Evolutionary conservation across 1,140 invertebrate species (phyloP), one percentile per base, ranked within the genome.

Genomic region (Diorhabda sublineata): DNA sequence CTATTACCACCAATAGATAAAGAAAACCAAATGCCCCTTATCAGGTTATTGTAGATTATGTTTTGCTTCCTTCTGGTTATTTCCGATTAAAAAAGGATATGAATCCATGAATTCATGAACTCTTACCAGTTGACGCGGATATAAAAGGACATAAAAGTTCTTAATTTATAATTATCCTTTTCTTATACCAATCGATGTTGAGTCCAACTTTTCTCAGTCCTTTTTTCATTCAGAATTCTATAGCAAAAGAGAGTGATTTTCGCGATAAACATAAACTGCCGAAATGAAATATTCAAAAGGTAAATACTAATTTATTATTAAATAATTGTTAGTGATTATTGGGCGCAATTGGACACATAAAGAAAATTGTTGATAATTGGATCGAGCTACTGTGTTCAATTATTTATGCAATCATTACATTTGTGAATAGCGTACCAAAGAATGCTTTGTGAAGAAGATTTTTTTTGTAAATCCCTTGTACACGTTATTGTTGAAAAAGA

Each of bases 291-390:
- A 76, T 76, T 76, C 71, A 76, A 58, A 74, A 56, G 68, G 70
- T 71, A 76, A 76, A 76, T 76, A 76, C 75, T 73, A 71, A 76
- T 76, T 76, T 76, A 76, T 76, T 76, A 76, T 76, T 76, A 70
- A 76, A 71, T 75, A 75, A 75, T 75, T 76, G 71, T 74, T 76
- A 76, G 74, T 76, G 73, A 76, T 76, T 69, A 69, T 66, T 73
- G 69, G 70, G 69, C 66, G 71, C 67, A 71, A 69, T 72, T 73
- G 66, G 60, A 69, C 69, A 69, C 62, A 66, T 66, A 69, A 74
- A 57, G 69, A 69, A 74, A 74, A 75, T 73, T 75, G 73, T 68
- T 58, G 69, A 72, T 75, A 73, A 75, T 73, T 75, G 72, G 65
- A 68, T 73, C 73, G 66, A 64, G 70, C 66, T 72, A 58, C 56